Evolutionary conservation across 2,797 vertebrate genomes (phyloP), one percentile per base, ranked within the genome.

Genomic region (Lepus oiostolus): DNA sequence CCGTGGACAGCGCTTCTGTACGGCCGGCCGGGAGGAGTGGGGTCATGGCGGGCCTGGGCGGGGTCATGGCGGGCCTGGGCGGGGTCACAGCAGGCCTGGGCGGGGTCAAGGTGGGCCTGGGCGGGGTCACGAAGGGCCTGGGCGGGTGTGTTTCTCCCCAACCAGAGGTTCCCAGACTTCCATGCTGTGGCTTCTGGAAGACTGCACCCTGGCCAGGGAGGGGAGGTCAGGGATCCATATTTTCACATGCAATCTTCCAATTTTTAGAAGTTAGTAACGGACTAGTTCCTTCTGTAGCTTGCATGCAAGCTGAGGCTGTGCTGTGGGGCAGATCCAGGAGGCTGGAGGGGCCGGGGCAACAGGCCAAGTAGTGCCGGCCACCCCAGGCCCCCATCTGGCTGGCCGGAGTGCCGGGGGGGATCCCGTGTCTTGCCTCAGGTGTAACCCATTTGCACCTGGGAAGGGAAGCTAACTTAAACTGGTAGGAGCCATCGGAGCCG

Each of bases 1-100:
- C 98, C 0, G 95, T 98, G 0, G 99, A 99, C 30, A 96, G 98
- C 26, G 76, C 98, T n/a, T 98, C 96, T 89, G 99, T 99, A 98
- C 98, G 98, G 92, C 62, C 54, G 26, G 2, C 22, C 1, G 1
- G 21, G 54, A 42, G 19, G 80, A 32, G n/a, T 3, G 0, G 71
- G 80, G 14, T 5, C 77, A 12, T 22, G 0, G 14, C 9, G 0
- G 75, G 52, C 42, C 24, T 3, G 0, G 11, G 60, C 65, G 62
- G 50, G 47, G 14, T 5, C 77, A 16, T 26, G 0, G 13, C 9
- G 0, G 75, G 52, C 42, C 24, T 3, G 0, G 11, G 60, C 65
- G 62, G 50, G 47, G 14, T 5, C 77, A 12, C 30, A 0, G 13
- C 9, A 0, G 75, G 52, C 42, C 17, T 3, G 0, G 11, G 60